Base-by-base conservation (phyloP, 2,797 vertebrate species). In the Synanceia verrucosa region DNA sequence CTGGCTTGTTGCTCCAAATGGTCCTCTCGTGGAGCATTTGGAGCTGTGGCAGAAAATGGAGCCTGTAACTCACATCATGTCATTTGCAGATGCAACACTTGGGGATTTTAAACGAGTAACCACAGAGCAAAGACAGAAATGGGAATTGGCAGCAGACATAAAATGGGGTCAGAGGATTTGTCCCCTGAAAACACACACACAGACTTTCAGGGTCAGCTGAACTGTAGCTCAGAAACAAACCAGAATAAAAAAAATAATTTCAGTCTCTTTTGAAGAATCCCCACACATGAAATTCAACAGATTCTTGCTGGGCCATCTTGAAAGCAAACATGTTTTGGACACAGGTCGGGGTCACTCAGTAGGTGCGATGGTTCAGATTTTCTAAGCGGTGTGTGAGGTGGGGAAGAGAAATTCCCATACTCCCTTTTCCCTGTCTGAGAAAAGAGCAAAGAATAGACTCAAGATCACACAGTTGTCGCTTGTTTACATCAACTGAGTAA, bases 41-140 rank as follows among this genome's bases (percentile, higher is more conserved):
- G 85, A 13, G 74, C 83, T 70, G 81, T 81, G 86, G 91, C 84
- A 91, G 94, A 91, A 95, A 95, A 96, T 95, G 93, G 90, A 95
- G 92, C 91, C 94, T 92, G 93, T 95, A 95, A 96, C 94, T 94
- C 94, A 95, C 78, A 60, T 48, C 47, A 72, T 91, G 91, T 92
- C 89, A 92, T 92, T 92, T 91, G 86, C 86, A 79, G 88, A 91
- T 91, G 94, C 82, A 73, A 88, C 94, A 90, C 94, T 93, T 91
- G 95, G 94, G n/a, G 93, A 95, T 92, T 95, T 79, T 64, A 62
- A 83, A 87, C 73, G 73, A 88, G 89, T 88, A 74, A 82, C 88
- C 78, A 88, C 83, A 89, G 90, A 88, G 88, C 87, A 92, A 88
- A 93, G 92, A 92, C 90, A 88, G 89, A 93, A 92, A 92, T 88